Conservation (phyloP, 2,113 vertebrate species). For the Archocentrus centrarchus region DNA sequence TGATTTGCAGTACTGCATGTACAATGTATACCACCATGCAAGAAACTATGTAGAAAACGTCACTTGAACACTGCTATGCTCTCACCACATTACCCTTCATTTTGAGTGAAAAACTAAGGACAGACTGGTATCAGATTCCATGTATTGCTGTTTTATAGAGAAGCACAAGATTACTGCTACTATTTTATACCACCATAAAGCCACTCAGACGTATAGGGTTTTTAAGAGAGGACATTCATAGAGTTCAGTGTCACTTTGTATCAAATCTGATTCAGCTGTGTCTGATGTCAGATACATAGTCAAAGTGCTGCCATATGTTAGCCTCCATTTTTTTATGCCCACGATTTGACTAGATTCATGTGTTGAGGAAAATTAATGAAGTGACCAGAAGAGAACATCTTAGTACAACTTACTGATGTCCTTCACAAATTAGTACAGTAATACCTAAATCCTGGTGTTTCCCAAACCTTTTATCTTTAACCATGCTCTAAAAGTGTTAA, state of each 20-base stretch:
- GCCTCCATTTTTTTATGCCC: slow-evolving; percentile 9
- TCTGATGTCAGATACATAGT: slow-evolving; percentile 51
- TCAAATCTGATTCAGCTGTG: slow-evolving; percentile 57
- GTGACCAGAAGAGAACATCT: slow-evolving; percentile 21
- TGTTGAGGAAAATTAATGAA: slow-evolving; percentile 11
- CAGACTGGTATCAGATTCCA: slow-evolving; percentile 59
- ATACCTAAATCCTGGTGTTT: not conserved
- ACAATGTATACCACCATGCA: not conserved
- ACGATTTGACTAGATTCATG: slow-evolving; percentile 34
- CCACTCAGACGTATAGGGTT: slow-evolving; percentile 63
- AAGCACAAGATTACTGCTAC: slow-evolving; percentile 65
- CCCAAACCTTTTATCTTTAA: not conserved
- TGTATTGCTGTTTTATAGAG: slow-evolving; percentile 65
- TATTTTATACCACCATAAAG: slow-evolving; percentile 72
- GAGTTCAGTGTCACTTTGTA: slow-evolving; percentile 69
- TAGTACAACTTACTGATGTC: not conserved
- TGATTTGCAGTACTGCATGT: not conserved
- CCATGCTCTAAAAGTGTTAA: not conserved
- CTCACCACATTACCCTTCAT: not conserved
- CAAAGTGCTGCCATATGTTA: slow-evolving; percentile 47
- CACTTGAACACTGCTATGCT: not conserved
- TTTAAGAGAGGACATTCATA: slow-evolving; percentile 74
- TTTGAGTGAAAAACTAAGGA: slow-evolving; percentile 38
- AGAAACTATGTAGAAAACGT: slow-evolving; percentile 17
- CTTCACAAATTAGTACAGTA: not conserved